Evolutionary conservation across 2,888 invertebrate genomes (phyloP), one percentile per base, ranked within the genome.

Genomic region (Nasonovia ribisnigri): DNA sequence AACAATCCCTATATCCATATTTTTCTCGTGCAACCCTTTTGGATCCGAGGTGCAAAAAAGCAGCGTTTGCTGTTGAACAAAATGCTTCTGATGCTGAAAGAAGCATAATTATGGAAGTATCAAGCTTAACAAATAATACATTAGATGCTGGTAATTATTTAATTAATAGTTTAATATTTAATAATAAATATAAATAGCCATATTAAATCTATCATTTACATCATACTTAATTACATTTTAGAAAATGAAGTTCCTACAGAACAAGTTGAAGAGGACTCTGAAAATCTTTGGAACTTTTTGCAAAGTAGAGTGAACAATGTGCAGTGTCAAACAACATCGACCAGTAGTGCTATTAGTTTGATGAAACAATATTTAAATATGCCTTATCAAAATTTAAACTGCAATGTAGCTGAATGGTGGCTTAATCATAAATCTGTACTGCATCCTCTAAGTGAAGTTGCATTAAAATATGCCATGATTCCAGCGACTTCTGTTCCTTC

Each of bases 201-300:
- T 60, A 60, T 29, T 60, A 8, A 88, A 51, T 88, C 43, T 84
- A 24, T 84, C 29, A 84, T 84, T 84, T 84, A 84, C n/a, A 88
- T 51, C 54, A 51, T 51, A 51, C 29, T 84, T 84, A 84, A 29
- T 51, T 88, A 51, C 24, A 88, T 88, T 88, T 88, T 88, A 88
- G 88, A 88, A 51, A 36, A 29, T 84, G 43, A 84, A 84, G 84
- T 84, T 84, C 20, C 84, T 84, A 84, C 84, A 26, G 84, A 84
- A 11, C 84, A 84, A 36, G n/a, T 48, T 36, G 51, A 88, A 16
- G 88, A 36, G n/a, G 88, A 88, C 51, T 48, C 48, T 36, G 51
- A 84, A 84, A 84, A 51, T 88, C 88, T 88, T n/a, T 88, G 88
- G 88, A 88, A 36, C 51, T 48, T 88, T 51, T 88, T 88, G 20